Conservation (phyloP, 2,113 vertebrate genomes). For the Donacobius atricapilla region DNA sequence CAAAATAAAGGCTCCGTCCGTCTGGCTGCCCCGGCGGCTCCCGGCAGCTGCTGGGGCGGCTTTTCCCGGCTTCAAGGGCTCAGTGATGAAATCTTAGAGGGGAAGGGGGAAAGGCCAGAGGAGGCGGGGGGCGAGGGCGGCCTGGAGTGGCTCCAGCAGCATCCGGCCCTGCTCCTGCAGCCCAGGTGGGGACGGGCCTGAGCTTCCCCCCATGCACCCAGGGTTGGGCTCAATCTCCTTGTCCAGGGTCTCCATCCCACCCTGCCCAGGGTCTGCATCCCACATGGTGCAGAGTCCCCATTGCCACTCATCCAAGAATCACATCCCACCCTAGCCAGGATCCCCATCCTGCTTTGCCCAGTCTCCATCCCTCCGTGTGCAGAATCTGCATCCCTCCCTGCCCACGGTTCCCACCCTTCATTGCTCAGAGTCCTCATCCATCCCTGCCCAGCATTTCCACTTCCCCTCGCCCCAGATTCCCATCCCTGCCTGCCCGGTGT, state of each 20-base stretch:
- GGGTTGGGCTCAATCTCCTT: not conserved
- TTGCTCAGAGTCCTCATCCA: not conserved
- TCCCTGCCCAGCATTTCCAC: not conserved
- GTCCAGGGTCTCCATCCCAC: too few relatives aligned
- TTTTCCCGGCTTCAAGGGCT: not conserved
- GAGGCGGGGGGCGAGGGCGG: not conserved
- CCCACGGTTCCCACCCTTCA: not conserved
- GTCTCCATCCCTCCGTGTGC: not conserved
- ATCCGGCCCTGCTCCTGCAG: not conserved
- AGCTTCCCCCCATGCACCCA: rapidly evolving
- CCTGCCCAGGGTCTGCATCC: not conserved
- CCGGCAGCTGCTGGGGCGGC: not conserved
- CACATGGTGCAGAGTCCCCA: not conserved
- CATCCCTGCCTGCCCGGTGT: not conserved
- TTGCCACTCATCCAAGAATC: rapidly evolving
- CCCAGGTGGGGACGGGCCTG: not conserved
- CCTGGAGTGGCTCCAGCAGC: not conserved
- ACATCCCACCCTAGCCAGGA: not conserved
- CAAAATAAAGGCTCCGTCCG: not conserved
- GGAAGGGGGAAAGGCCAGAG: not conserved
- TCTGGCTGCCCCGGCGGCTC: not conserved
- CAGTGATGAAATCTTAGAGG: not conserved
- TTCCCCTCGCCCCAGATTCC: not conserved
- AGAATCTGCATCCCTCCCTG: not conserved
- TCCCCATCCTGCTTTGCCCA: not conserved